Conservation (phyloP, 2,797 vertebrate genomes). For the Arnoldichthys spilopterus region DNA sequence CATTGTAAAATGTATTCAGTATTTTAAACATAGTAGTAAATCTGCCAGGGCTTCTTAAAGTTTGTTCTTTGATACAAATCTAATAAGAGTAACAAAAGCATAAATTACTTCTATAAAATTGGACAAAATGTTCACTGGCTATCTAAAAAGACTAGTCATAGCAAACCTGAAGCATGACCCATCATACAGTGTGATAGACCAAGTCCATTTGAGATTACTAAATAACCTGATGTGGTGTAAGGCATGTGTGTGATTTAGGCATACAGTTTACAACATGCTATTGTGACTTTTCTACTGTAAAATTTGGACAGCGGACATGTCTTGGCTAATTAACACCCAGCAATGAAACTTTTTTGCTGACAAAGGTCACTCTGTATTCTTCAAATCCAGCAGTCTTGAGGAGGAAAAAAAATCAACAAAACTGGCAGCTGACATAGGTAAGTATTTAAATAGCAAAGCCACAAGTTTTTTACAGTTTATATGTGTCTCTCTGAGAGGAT, state of each 20-base stretch:
- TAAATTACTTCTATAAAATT: background rate
- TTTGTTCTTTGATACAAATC: background rate
- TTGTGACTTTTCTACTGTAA: background rate
- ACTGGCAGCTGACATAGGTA: too few species aligned
- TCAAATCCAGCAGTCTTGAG: background rate
- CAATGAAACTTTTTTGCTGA: too few species aligned
- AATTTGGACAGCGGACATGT: background rate
- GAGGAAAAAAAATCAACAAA: background rate
- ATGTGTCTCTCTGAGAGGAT: slow-evolving; percentile 15
- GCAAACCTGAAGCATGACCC: background rate
- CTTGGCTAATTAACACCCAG: too few species aligned
- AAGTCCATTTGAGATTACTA: background rate
- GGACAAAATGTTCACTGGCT: too few species aligned
- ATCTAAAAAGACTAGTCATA: background rate
- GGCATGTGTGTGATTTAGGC: background rate
- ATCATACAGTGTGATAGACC: background rate
- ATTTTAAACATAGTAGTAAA: background rate
- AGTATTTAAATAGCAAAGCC: slow-evolving; percentile 9
- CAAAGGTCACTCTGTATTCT: background rate
- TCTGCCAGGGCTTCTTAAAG: background rate
- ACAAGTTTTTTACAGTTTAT: slow-evolving; percentile 19
- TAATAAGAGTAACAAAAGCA: background rate
- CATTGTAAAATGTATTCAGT: background rate
- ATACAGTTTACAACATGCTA: background rate
- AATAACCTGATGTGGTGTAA: too few species aligned